phyloP scores from a whole-genome alignment of 1,140 invertebrate species.

The Zaprionus gabonicus region DNA sequence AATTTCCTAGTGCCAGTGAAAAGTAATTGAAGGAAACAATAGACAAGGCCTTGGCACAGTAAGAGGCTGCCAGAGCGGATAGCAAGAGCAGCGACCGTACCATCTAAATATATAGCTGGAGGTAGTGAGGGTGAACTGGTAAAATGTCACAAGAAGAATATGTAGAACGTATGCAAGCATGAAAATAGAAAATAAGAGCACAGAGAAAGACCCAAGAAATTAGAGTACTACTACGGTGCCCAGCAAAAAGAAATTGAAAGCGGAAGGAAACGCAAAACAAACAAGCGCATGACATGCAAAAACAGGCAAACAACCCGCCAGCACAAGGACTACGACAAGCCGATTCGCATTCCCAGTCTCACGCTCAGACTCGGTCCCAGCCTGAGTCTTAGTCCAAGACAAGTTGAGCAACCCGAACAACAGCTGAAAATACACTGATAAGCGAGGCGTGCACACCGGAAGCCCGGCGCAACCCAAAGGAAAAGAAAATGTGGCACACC shows the following conservation, averaged over 20 bases:
- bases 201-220: conserved; percentile 10
- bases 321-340: conserved; percentile 11
- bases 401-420: conserved; percentile 33
- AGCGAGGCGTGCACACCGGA: conserved; percentile 74
- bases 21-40: conserved; percentile 47
- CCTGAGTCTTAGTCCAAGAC: conserved; percentile 19
- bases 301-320: conserved; percentile 26
- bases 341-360: conserved; percentile 18
- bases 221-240: conserved; percentile 24
- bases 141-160: conserved; percentile 63
- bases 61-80: conserved; percentile 12
- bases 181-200: conserved; percentile 46
- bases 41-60: conserved; percentile 60
- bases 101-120: not conserved
- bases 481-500: conserved; percentile 27
- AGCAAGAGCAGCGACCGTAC: not conserved
- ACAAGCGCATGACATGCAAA: conserved; percentile 82
- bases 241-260: conserved; percentile 69
- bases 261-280: conserved; percentile 79
- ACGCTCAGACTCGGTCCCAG: not conserved
- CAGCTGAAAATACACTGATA: conserved; percentile 76
- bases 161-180: conserved; percentile 55
- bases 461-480: conserved; percentile 34
- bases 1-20: conserved; percentile 47
- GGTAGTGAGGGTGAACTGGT: not conserved